phyloP scores from a whole-genome alignment of 2,888 invertebrate genomes.

The Lycia hirtaria region DNA sequence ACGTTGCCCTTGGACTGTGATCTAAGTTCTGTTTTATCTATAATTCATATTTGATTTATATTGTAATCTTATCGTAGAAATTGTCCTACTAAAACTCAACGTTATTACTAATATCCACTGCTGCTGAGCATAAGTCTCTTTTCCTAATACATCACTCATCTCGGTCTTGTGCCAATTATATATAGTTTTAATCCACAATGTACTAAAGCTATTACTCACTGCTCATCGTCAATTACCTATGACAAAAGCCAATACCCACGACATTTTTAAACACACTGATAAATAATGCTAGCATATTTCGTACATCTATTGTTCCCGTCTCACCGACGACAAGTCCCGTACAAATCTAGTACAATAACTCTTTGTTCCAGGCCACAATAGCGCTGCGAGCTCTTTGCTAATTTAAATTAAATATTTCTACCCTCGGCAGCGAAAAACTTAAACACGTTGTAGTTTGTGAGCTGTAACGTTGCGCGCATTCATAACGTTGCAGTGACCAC shows the following conservation, averaged over 20 bases:
- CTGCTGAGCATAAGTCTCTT: too few relatives aligned
- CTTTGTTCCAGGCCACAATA: slow-evolving; percentile 43
- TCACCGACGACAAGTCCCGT: slow-evolving; percentile 24
- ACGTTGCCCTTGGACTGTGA: too few relatives aligned
- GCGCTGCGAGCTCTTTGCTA: slow-evolving; percentile 43
- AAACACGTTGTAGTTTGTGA: slow-evolving; percentile 50
- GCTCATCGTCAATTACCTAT: background rate
- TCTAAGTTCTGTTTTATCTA: too few relatives aligned
- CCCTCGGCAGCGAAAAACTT: slow-evolving; percentile 48
- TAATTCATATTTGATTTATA: too few relatives aligned
- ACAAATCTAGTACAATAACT: slow-evolving; percentile 39
- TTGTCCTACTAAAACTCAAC: too few relatives aligned
- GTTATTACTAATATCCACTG: too few relatives aligned
- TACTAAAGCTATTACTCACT: background rate
- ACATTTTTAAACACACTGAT: slow-evolving; percentile 17
- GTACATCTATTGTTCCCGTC: slow-evolving; percentile 22
- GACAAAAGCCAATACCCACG: background rate
- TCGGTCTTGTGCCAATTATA: too few relatives aligned
- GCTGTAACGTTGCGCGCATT: slow-evolving; percentile 62
- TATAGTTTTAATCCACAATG: too few relatives aligned
- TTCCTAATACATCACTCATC: too few relatives aligned
- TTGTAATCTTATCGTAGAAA: too few relatives aligned
- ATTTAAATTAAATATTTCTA: slow-evolving; percentile 59
- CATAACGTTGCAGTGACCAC: slow-evolving; percentile 63
- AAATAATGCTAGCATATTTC: slow-evolving; percentile 24